Conservation (phyloP, 2,113 vertebrate species). For the Notechis scutatus region DNA sequence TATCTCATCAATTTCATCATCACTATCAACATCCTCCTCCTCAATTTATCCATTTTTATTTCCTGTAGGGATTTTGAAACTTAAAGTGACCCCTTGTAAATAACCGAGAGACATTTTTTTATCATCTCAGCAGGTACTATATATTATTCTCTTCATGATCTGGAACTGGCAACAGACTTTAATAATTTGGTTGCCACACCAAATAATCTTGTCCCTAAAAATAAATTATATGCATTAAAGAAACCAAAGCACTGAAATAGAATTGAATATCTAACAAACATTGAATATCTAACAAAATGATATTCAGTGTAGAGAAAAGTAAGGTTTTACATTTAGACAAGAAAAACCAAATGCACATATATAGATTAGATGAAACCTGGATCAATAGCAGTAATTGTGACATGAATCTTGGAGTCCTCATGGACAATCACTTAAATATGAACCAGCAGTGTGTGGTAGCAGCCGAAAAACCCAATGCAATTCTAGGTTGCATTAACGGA, state of each 20-base stretch:
- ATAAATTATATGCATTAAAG: not conserved
- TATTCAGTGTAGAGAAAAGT: too few species aligned
- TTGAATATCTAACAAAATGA: too few species aligned
- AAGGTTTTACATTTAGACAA: too few species aligned
- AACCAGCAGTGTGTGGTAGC: not conserved
- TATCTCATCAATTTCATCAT: too few species aligned
- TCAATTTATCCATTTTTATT: not conserved
- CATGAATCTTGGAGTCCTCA: not conserved
- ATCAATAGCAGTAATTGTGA: too few species aligned
- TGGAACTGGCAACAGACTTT: not conserved
- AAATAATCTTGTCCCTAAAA: not conserved
- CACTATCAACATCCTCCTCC: too few species aligned
- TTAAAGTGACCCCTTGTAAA: too few species aligned
- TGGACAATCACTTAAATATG: not conserved
- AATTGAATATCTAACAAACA: too few species aligned
- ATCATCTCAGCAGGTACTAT: not conserved
- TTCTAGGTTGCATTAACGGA: not conserved
- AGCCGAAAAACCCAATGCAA: not conserved
- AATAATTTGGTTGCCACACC: not conserved
- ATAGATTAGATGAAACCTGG: too few species aligned
- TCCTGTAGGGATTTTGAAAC: not conserved
- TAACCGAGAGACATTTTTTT: not conserved
- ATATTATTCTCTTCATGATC: not conserved
- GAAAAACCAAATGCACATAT: too few species aligned
- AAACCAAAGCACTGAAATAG: not conserved